Conservation (phyloP, 2,113 vertebrate genomes). For the Paracanthobrama guichenoti region DNA sequence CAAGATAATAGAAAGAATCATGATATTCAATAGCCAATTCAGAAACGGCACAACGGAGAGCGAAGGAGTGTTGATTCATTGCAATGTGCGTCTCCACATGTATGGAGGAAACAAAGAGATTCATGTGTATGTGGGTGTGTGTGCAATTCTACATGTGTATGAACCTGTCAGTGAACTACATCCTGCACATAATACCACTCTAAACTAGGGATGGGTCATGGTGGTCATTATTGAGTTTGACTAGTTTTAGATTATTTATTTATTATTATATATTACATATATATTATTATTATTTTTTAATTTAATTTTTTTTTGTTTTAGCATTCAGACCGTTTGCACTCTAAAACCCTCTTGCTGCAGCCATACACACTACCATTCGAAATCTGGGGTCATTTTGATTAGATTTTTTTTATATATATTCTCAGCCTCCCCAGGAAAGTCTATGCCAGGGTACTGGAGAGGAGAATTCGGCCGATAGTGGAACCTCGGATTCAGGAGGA, state of each 20-base stretch:
- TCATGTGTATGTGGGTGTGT: neutral
- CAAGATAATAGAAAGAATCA: neutral
- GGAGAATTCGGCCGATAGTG: no score
- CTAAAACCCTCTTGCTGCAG: neutral
- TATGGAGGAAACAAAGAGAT: conserved; percentile 10
- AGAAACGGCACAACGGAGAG: neutral
- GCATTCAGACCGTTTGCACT: neutral
- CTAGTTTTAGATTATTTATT: neutral
- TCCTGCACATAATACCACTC: neutral
- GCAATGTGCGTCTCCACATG: conserved; percentile 1
- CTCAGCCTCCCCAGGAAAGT: no score
- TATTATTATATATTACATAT: no score
- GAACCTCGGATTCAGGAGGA: no score
- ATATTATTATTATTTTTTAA: no score
- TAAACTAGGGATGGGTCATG: neutral
- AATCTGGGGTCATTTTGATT: no score
- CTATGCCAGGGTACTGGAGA: no score
- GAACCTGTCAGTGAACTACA: conserved; percentile 1
- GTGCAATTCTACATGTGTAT: neutral
- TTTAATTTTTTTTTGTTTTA: neutral
- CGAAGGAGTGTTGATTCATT: neutral
- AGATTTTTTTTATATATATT: no score
- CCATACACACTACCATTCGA: neutral
- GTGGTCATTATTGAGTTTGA: neutral
- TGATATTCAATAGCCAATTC: conserved; percentile 4